Evolutionary conservation across 2,797 vertebrate species (phyloP).

Genomic region (Chelonia mydas): DNA sequence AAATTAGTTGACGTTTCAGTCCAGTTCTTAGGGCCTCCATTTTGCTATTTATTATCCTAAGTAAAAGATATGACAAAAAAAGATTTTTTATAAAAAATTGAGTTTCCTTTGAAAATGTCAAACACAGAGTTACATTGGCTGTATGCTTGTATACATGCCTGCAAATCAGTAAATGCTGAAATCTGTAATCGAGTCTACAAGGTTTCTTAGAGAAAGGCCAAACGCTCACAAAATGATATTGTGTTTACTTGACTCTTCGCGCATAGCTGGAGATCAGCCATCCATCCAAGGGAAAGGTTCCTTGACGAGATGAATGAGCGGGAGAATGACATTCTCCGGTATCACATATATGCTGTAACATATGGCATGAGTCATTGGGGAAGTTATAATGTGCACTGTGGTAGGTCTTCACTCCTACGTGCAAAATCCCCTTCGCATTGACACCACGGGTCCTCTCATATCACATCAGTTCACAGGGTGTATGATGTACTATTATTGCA

Average conservation of each 20-base stretch:
- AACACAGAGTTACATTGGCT: neutral
- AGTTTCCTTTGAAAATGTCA: neutral
- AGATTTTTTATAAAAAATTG: neutral
- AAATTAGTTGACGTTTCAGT: neutral
- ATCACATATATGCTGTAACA: neutral
- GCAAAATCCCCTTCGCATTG: neutral
- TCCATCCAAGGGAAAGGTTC: neutral
- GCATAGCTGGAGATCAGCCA: neutral
- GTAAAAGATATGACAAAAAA: neutral
- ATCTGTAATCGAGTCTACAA: neutral
- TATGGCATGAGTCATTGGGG: neutral
- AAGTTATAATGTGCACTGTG: neutral
- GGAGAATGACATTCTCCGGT: neutral
- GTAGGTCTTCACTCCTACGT: neutral
- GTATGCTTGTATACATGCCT: neutral
- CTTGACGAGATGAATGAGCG: neutral
- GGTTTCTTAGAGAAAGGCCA: neutral
- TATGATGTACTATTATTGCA: conserved; percentile 50
- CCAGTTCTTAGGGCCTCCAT: neutral
- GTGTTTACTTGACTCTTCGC: neutral
- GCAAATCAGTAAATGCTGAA: neutral
- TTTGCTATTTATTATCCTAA: conserved; percentile 2
- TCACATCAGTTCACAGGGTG: conserved; percentile 30
- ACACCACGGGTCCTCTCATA: neutral
- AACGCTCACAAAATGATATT: neutral